These are phyloP conservation scores for Spisula solida DNA, from an alignment of 2,888 invertebrate species.

Conservation along the genomic window DNA sequence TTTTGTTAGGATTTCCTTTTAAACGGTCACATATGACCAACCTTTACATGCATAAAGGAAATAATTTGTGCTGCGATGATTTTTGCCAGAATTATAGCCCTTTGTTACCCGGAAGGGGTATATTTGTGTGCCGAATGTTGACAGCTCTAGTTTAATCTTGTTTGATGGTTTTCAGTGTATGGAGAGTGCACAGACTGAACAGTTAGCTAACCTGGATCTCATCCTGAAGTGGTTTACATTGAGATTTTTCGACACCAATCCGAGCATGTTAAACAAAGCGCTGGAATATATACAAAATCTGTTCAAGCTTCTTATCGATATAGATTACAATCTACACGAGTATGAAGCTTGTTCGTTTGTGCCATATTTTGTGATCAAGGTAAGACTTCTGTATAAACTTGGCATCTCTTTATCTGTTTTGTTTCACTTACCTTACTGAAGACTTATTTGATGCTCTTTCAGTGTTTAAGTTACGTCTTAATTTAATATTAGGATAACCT, in stretches of 20 bases:
- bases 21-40: too few relatives aligned
- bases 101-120: too few relatives aligned
- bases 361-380: slow-evolving; percentile 97
- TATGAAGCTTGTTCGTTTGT: slow-evolving; percentile 97
- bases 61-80: too few relatives aligned
- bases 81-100: too few relatives aligned
- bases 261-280: slow-evolving; percentile 98
- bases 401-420: too few relatives aligned
- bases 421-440: too few relatives aligned
- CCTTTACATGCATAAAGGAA: too few relatives aligned
- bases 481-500: too few relatives aligned
- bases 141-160: neutral
- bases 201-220: slow-evolving; percentile 96
- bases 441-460: too few relatives aligned
- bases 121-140: too few relatives aligned
- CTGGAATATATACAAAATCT: slow-evolving; percentile 95
- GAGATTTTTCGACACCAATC: slow-evolving; percentile 99
- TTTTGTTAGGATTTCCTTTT: too few relatives aligned
- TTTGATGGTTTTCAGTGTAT: slow-evolving; percentile 89
- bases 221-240: slow-evolving; percentile 98
- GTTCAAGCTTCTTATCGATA: slow-evolving; percentile 92
- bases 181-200: slow-evolving; percentile 92
- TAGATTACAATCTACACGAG: slow-evolving; percentile 95
- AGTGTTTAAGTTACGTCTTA: too few relatives aligned
- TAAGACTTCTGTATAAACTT: slow-evolving; percentile 83